Conservation (phyloP, 64 coral and sea anemone species). For the Orbicella faveolata region DNA sequence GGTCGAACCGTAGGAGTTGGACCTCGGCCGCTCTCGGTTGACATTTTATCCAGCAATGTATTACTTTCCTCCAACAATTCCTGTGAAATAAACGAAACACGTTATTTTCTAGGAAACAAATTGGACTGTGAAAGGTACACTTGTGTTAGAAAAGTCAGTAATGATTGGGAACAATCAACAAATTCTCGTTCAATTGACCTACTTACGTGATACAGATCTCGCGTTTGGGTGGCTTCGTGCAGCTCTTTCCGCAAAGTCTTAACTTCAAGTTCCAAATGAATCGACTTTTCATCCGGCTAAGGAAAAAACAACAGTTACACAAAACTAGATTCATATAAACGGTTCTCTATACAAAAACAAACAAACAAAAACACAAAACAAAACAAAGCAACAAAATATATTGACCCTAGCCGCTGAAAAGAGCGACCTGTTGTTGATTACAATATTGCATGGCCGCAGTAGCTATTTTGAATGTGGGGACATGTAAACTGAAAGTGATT, state of each 20-base stretch:
- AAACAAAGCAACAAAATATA: too few species aligned
- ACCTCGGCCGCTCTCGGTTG: neutral
- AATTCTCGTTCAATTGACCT: neutral
- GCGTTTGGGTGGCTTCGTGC: neutral
- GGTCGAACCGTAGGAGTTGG: neutral
- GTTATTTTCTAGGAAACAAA: neutral
- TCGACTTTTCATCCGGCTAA: conserved; percentile 7
- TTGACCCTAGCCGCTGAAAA: too few species aligned
- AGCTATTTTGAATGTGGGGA: too few species aligned
- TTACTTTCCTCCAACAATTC: conserved; percentile 24
- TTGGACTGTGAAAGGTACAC: too few species aligned
- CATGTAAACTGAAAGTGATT: too few species aligned
- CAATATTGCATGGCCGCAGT: too few species aligned
- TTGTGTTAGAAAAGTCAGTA: too few species aligned
- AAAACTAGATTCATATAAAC: neutral
- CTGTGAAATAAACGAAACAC: neutral
- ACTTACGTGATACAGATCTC: conserved; percentile 22
- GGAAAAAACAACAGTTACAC: neutral
- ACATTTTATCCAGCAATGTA: conserved; percentile 32
- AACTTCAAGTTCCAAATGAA: conserved; percentile 3
- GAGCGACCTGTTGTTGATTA: too few species aligned
- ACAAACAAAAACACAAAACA: neutral
- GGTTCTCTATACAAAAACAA: neutral
- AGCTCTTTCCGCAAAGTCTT: conserved; percentile 8
- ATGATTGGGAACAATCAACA: too few species aligned